A percentile compares a stretch with the other conserved stretches of the same genome.
Evolutionary conservation across 2,113 vertebrate genomes (phyloP).

Genomic region (Psilopsiagon aymara): DNA sequence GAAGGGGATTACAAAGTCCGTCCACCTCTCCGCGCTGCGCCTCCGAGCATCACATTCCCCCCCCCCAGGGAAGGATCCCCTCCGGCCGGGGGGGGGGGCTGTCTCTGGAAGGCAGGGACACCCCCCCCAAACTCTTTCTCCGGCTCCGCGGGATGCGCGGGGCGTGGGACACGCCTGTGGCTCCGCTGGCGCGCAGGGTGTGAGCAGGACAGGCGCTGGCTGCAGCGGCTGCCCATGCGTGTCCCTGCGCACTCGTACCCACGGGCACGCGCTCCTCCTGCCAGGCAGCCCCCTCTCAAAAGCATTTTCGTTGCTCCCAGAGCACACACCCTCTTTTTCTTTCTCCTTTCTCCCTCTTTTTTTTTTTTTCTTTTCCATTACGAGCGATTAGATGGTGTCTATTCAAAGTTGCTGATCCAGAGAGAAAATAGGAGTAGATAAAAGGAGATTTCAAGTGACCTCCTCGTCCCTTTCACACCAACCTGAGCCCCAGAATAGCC

Average conservation of each 20-base stretch:
- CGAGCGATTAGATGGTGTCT: constrained; percentile 92
- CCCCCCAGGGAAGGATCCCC: background rate
- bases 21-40: background rate
- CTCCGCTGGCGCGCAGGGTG: background rate
- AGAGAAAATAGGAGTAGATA: constrained; percentile 91
- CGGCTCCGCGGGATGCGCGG: background rate
- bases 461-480: constrained; percentile 94
- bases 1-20: background rate
- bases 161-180: rapidly evolving
- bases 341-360: too few species aligned
- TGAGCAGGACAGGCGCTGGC: too few species aligned
- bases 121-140: background rate
- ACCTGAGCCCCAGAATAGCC: constrained; percentile 90
- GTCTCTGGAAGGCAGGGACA: background rate
- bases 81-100: background rate
- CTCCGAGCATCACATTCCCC: background rate
- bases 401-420: constrained; percentile 97
- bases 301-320: constrained; percentile 75
- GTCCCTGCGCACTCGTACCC: background rate
- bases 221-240: background rate
- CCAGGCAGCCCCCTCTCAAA: constrained; percentile 10
- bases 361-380: constrained; percentile 72
- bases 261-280: background rate
- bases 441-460: constrained; percentile 98
- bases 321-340: background rate